Percentiles rank a stretch among this genome's conserved stretches.
Conservation (phyloP, 2,888 invertebrate genomes). For the Ligdia adustata region DNA sequence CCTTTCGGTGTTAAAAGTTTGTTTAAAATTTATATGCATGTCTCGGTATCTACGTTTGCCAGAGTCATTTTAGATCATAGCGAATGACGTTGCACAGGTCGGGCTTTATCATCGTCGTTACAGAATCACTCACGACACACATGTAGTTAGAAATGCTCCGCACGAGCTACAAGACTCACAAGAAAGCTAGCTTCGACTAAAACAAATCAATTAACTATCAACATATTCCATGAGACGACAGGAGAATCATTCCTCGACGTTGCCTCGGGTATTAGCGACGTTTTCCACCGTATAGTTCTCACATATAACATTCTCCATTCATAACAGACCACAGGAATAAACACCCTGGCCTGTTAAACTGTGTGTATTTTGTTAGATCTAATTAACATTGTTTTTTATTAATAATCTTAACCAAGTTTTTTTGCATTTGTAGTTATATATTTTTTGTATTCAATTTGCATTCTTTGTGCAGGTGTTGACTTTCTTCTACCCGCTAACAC, state of each 20-base stretch:
- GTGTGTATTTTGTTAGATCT: conserved; percentile 61
- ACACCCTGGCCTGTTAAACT: conserved; percentile 56
- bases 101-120: conserved; percentile 31
- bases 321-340: conserved; percentile 54
- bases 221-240: conserved; percentile 47
- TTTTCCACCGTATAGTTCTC: conserved; percentile 66
- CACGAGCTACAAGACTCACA: conserved; percentile 65
- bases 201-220: conserved; percentile 76
- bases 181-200: conserved; percentile 73
- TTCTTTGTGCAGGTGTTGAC: conserved; percentile 83
- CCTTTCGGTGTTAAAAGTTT: not conserved
- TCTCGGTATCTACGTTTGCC: conserved; percentile 2
- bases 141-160: conserved; percentile 62
- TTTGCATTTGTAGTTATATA: conserved; percentile 80
- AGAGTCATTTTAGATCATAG: conserved; percentile 3
- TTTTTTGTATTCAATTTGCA: conserved; percentile 78
- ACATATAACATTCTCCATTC: conserved; percentile 52
- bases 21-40: too few relatives aligned
- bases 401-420: conserved; percentile 67
- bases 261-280: conserved; percentile 66
- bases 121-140: conserved; percentile 32
- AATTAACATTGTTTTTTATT: conserved; percentile 72
- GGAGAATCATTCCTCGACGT: conserved; percentile 34
- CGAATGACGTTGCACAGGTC: conserved; percentile 3
- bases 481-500: conserved; percentile 82